Evolutionary conservation across 2,113 vertebrate species (phyloP).

Genomic region (Barnardius zonarius): DNA sequence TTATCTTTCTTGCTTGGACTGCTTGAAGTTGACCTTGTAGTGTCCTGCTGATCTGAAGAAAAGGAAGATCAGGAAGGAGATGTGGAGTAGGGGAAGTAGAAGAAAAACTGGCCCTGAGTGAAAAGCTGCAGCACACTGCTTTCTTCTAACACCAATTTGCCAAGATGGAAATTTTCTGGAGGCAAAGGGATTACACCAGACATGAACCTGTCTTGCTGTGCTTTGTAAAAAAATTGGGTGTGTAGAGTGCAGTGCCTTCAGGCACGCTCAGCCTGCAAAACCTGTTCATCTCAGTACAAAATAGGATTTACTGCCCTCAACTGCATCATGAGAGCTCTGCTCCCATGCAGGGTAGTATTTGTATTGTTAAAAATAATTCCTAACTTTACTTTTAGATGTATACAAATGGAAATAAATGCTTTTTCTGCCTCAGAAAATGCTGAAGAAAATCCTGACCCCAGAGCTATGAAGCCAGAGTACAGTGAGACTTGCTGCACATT

Average conservation of each 20-base stretch:
- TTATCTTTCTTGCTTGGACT: not conserved
- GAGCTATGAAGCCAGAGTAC: not conserved
- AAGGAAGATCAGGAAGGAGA: not conserved
- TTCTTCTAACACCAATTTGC: not conserved
- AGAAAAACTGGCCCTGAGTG: not conserved
- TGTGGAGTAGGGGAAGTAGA: not conserved
- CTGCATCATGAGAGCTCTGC: conserved; percentile 8
- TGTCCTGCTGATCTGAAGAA: not conserved
- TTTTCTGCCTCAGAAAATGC: not conserved
- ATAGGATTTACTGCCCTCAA: conserved; percentile 49
- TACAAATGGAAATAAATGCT: not conserved
- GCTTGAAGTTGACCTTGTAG: not conserved
- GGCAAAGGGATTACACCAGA: conserved; percentile 56
- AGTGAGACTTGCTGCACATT: not conserved
- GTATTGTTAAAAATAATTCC: not conserved
- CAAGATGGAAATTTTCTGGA: conserved; percentile 39
- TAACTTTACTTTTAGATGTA: not conserved
- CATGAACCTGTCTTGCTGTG: conserved; percentile 54
- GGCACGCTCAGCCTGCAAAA: conserved; percentile 46
- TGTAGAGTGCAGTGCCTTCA: conserved; percentile 50
- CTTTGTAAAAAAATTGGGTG: conserved; percentile 58
- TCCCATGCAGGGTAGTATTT: not conserved
- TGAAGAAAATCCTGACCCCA: not conserved
- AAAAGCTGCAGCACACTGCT: not conserved
- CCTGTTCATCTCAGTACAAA: conserved; percentile 45